Evolutionary conservation across 2,797 vertebrate genomes (phyloP).

Genomic region (Furcifer pardalis): DNA sequence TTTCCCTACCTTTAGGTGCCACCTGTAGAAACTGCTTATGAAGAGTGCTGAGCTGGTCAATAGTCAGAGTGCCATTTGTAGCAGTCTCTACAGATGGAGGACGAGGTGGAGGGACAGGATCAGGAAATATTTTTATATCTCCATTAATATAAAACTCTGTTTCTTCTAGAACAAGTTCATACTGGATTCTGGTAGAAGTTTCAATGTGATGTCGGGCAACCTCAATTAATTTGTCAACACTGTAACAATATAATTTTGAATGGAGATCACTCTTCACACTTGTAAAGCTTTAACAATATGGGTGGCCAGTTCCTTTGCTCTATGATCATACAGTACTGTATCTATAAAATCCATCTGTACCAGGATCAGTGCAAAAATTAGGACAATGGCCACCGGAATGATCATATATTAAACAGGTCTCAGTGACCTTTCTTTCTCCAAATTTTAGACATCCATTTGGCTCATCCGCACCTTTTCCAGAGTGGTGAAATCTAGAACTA

Average conservation of each 20-base stretch:
- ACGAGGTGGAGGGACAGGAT: conserved; percentile 54
- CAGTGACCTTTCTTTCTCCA: background rate
- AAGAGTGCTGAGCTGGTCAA: conserved; percentile 82
- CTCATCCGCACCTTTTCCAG: background rate
- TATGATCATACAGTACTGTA: background rate
- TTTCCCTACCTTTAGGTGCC: conserved; percentile 84
- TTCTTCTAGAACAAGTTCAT: conserved; percentile 82
- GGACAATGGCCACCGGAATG: background rate
- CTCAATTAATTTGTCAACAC: conserved; percentile 84
- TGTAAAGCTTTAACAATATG: background rate
- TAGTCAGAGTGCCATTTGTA: conserved; percentile 69
- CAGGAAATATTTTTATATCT: conserved; percentile 78
- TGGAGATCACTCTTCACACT: conserved; percentile 4
- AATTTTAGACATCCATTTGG: background rate
- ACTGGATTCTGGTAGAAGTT: conserved; percentile 77
- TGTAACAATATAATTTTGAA: conserved; percentile 62
- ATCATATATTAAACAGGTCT: background rate
- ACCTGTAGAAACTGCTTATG: conserved; percentile 77
- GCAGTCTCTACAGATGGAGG: conserved; percentile 76
- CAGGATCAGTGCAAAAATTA: background rate
- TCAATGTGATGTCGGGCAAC: conserved; percentile 85
- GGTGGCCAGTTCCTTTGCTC: background rate
- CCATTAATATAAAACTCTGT: conserved; percentile 84
- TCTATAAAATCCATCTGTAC: background rate
- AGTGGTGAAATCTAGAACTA: too few species aligned